Conservation (phyloP, 2,113 vertebrate genomes). For the Polypterus senegalus region DNA sequence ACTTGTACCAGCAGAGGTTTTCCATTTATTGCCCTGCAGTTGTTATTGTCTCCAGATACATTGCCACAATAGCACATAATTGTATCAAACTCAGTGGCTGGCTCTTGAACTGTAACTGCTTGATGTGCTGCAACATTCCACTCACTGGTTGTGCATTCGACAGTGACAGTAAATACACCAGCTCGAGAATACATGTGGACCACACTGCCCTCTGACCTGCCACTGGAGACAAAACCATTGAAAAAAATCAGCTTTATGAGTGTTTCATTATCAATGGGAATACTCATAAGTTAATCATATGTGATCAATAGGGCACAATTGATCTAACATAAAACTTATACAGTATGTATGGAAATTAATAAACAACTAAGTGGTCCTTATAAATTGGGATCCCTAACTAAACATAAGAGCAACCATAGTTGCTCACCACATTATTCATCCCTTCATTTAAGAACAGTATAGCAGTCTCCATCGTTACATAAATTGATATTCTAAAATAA, state of each 20-base stretch:
- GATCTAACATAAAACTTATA: too few relatives aligned
- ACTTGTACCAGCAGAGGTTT: constrained; percentile 58
- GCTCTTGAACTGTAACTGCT: constrained; percentile 54
- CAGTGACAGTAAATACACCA: constrained; percentile 61
- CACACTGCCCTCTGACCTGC: constrained; percentile 53
- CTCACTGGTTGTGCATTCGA: constrained; percentile 74
- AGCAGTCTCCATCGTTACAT: too few relatives aligned
- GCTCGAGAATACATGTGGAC: constrained; percentile 57
- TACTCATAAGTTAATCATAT: background rate
- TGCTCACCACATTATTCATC: too few relatives aligned
- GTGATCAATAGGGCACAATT: background rate
- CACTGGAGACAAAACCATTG: constrained; percentile 8
- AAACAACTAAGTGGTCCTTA: too few relatives aligned
- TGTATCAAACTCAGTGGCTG: constrained; percentile 40
- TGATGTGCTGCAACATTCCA: constrained; percentile 75
- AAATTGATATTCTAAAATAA: too few relatives aligned
- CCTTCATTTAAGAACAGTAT: too few relatives aligned
- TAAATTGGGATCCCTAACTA: too few relatives aligned
- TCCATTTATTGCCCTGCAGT: constrained; percentile 47
- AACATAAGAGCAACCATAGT: too few relatives aligned
- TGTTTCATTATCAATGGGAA: background rate
- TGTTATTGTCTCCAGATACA: constrained; percentile 34
- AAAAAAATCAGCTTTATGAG: background rate
- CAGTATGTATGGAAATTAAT: too few relatives aligned
- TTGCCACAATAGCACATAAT: constrained; percentile 54